A percentile compares a stretch with the other conserved stretches of the same genome.
Evolutionary conservation across 2,888 invertebrate species (phyloP).

Genomic region (Drosophila formosana): DNA sequence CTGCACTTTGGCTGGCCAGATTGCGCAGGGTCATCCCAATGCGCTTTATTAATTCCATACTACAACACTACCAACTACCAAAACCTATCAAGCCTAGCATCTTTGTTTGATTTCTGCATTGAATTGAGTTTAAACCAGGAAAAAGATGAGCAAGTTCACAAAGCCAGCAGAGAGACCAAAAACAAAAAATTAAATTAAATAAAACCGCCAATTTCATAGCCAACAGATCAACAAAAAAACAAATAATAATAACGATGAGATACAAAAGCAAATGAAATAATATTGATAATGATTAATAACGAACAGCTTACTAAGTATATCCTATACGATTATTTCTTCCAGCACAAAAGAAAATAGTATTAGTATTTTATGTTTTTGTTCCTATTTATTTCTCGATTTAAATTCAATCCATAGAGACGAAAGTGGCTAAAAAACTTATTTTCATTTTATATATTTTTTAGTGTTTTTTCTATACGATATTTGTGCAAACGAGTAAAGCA

Average conservation of each 20-base stretch:
- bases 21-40: conserved; percentile 84
- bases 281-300: conserved; percentile 42
- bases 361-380: conserved; percentile 83
- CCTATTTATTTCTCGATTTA: conserved; percentile 83
- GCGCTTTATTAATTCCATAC: conserved; percentile 76
- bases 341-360: conserved; percentile 73
- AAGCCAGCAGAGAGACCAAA: conserved; percentile 48
- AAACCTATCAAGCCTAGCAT: conserved; percentile 51
- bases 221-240: conserved; percentile 58
- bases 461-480: conserved; percentile 73
- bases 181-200: conserved; percentile 20
- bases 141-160: conserved; percentile 48
- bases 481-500: conserved; percentile 71
- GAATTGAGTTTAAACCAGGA: conserved; percentile 61
- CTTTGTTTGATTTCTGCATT: conserved; percentile 59
- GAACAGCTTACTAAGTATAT: conserved; percentile 53
- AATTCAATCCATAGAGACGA: conserved; percentile 69
- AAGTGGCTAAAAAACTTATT: conserved; percentile 72
- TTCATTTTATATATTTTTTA: conserved; percentile 69
- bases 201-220: conserved; percentile 38
- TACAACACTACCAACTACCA: conserved; percentile 22
- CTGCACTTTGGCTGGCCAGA: conserved; percentile 94
- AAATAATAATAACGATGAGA: neutral
- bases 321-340: conserved; percentile 51
- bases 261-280: conserved; percentile 24